phyloP scores from a whole-genome alignment of 2,113 vertebrate species.

The Esox niger region DNA sequence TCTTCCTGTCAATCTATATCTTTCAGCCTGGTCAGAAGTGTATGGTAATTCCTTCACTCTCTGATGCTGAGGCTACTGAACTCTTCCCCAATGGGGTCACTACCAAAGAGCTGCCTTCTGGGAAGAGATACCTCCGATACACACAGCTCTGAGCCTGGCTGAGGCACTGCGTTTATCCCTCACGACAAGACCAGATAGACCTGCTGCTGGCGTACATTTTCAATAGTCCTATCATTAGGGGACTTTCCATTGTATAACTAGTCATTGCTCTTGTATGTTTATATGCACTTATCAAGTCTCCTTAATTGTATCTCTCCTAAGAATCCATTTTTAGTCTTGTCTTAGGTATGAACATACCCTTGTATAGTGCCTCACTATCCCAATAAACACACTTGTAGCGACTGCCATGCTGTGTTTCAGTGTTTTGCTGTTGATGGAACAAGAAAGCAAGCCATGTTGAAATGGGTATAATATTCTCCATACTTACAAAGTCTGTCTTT shows the following conservation, averaged over 20 bases:
- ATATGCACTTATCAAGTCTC: background rate
- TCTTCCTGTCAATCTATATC: background rate
- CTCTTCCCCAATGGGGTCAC: conserved; percentile 87
- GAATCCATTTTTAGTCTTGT: background rate
- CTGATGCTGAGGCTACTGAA: conserved; percentile 82
- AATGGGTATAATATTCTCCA: too few species aligned
- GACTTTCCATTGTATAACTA: background rate
- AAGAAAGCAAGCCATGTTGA: background rate
- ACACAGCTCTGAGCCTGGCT: conserved; percentile 75
- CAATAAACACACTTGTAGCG: conserved; percentile 48
- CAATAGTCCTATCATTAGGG: background rate
- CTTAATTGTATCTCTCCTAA: background rate
- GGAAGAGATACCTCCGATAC: conserved; percentile 93
- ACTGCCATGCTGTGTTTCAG: background rate
- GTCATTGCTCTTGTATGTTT: background rate
- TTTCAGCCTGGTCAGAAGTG: conserved; percentile 83
- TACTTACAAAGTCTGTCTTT: too few species aligned
- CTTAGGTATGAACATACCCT: too few species aligned
- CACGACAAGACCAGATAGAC: background rate
- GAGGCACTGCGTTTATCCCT: background rate
- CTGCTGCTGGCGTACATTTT: background rate
- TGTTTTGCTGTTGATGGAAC: background rate
- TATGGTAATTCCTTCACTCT: conserved; percentile 89
- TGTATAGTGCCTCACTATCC: conserved; percentile 49
- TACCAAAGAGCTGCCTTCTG: conserved; percentile 88